Evolutionary conservation across 2,888 invertebrate genomes (phyloP), one percentile per base, ranked within the genome.

Genomic region (Pristionchus exspectatus): DNA sequence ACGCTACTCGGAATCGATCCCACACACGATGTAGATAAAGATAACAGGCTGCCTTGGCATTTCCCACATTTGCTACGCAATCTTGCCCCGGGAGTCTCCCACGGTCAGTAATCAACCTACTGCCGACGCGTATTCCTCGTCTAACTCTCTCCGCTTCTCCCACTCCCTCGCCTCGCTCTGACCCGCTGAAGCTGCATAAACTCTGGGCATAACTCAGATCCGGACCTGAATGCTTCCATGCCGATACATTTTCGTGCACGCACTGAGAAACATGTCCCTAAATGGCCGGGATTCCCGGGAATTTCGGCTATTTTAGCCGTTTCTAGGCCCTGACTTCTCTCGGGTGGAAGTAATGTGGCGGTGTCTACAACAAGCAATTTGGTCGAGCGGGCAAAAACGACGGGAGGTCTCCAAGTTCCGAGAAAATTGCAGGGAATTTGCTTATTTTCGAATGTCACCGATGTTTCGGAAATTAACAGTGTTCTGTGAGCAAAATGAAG

Each of bases 1-100:
- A 63, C n/a, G 10, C 63, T 63, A 63, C 63, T 63, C 63, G 63
- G 63, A 63, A 63, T 63, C n/a, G 63, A 63, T n/a, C 63, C 63
- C 63, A 63, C 63, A n/a, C 63, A n/a, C 63, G 10, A 63, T 63
- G 24, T 63, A 63, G 63, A 63, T 63, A 63, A n/a, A 63, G 63
- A 63, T 63, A 63, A 63, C 63, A 63, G 56, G 56, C 56, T 56
- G 12, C 3, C 21, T 18, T 56, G 44, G 44, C 44, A 50, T 21
- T 63, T 63, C 24, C 63, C 63, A n/a, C 63, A 24, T 24, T 63
- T 63, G 21, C 63, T 24, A 63, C 63, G 63, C 63, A 63, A 63
- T 63, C 63, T 24, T 12, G 44, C 12, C 63, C 24, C 14, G 59
- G 59, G 59, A 59, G 63, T 24, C n/a, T 63, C 63, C n/a, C 63